Evolutionary conservation across 2,888 invertebrate genomes (phyloP).

Genomic region (Crepidodera aurea): DNA sequence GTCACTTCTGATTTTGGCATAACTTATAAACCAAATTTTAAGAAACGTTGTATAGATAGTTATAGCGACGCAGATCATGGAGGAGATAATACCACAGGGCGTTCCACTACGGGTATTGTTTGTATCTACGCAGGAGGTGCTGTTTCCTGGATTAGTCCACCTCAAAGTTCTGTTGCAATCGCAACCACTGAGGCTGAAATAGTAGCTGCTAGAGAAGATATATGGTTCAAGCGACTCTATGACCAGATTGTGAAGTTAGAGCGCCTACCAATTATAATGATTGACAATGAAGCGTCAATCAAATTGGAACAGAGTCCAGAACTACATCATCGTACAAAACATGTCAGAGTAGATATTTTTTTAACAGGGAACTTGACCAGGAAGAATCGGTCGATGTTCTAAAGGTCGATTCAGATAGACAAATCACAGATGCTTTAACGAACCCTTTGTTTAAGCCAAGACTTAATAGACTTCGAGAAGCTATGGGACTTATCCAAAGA

Average conservation of each 20-base stretch:
- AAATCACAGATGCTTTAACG: background rate
- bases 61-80: no score
- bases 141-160: constrained; percentile 19
- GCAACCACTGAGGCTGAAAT: constrained; percentile 1
- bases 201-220: constrained; percentile 4
- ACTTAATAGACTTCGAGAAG: no score
- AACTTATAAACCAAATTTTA: no score
- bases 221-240: constrained; percentile 3
- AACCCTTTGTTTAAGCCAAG: no score
- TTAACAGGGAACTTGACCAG: background rate
- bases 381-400: background rate
- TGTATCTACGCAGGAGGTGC: constrained; percentile 22
- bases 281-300: no score
- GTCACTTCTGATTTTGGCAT: no score
- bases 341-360: no score
- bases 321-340: no score
- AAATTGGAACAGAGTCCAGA: no score
- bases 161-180: constrained; percentile 14
- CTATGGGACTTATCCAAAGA: no score
- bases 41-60: no score
- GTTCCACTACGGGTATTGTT: constrained; percentile 20
- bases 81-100: constrained; percentile 13
- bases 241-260: background rate
- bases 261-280: no score
- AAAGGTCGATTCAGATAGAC: background rate